Percentiles rank a stretch among this genome's conserved stretches.
Conservation (phyloP, 1,140 invertebrate species). For the Adoxophyes honmai region DNA sequence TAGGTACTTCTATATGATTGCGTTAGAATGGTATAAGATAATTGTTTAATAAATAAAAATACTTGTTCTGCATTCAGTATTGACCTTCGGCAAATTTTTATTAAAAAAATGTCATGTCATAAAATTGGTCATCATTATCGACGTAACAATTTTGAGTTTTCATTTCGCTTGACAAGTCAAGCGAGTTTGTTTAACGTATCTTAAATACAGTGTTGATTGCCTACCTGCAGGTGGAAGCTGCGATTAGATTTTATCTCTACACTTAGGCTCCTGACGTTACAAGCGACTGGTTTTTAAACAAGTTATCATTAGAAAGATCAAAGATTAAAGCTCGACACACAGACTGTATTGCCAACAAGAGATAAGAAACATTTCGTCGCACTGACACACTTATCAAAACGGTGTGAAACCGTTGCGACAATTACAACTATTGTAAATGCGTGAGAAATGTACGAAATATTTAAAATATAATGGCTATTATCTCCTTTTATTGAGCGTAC, state of each 20-base stretch:
- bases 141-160: no score
- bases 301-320: constrained; percentile 15
- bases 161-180: no score
- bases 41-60: no score
- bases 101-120: no score
- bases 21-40: no score
- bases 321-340: constrained; percentile 1
- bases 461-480: constrained; percentile 7
- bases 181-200: no score
- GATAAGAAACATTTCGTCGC: constrained; percentile 14
- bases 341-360: constrained; percentile 1
- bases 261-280: constrained; percentile 1
- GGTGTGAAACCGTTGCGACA: constrained; percentile 12
- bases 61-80: no score
- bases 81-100: no score
- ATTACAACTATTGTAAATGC: constrained; percentile 8
- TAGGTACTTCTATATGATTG: no score
- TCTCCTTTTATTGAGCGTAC: constrained; percentile 13
- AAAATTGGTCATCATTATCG: no score
- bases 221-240: background rate
- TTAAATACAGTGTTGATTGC: no score
- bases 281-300: background rate
- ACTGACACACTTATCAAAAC: constrained; percentile 10
- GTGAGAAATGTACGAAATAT: constrained; percentile 9
- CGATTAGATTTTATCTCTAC: background rate